A percentile compares a stretch with the other conserved stretches of the same genome.
Conservation (phyloP, 2,888 invertebrate species). For the Syrphus vitripennis region DNA sequence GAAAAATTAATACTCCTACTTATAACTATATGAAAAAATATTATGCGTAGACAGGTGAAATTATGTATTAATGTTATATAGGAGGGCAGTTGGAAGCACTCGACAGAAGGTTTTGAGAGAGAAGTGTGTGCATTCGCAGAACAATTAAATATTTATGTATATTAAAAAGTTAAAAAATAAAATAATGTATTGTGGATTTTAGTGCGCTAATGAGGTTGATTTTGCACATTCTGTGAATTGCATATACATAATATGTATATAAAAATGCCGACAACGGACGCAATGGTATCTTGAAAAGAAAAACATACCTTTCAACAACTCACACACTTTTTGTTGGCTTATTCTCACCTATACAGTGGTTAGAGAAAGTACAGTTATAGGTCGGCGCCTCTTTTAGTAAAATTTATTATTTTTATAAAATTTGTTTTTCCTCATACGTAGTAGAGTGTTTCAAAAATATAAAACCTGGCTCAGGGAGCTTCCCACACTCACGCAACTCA, state of each 20-base stretch:
- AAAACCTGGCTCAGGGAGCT: too few species aligned
- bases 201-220: slow-evolving; percentile 52
- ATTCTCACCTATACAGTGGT: not conserved
- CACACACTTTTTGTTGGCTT: not conserved
- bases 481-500: too few species aligned
- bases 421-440: too few species aligned
- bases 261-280: too few species aligned
- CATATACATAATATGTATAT: not conserved
- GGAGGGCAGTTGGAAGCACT: not conserved
- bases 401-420: too few species aligned
- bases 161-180: not conserved
- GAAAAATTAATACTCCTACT: too few species aligned
- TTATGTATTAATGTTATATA: not conserved
- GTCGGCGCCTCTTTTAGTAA: too few species aligned
- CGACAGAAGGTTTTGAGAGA: not conserved
- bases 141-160: slow-evolving; percentile 27
- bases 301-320: not conserved
- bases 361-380: not conserved
- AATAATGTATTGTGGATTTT: slow-evolving; percentile 17
- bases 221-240: slow-evolving; percentile 42
- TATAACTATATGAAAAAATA: slow-evolving; percentile 3
- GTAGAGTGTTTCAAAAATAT: too few species aligned
- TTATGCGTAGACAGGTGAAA: slow-evolving; percentile 59
- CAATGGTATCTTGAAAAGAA: not conserved
- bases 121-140: slow-evolving; percentile 14